Percentiles rank a stretch among this genome's conserved stretches.
Evolutionary conservation across 2,888 invertebrate genomes (phyloP).

Genomic region (Teinopalpus imperialis): DNA sequence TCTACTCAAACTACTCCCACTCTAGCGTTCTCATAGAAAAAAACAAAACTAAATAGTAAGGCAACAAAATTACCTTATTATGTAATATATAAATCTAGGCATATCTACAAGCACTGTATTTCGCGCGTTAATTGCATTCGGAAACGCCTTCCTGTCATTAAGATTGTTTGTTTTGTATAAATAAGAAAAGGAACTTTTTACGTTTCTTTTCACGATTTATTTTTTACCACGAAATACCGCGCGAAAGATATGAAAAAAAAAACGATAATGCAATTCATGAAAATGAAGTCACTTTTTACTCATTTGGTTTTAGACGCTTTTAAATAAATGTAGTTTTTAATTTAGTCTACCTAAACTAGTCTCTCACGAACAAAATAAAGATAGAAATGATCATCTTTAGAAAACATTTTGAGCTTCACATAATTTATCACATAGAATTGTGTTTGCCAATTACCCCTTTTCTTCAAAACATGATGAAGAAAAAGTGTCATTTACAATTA

Average conservation of each 20-base stretch:
- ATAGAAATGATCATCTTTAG: conserved; percentile 18
- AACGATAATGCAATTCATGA: background rate
- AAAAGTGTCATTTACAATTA: background rate
- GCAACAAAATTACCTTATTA: conserved; percentile 16
- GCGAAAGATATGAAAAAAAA: background rate
- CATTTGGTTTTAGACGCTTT: conserved; percentile 17
- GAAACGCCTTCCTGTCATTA: background rate
- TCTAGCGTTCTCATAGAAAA: conserved; percentile 24
- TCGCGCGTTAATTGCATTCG: background rate
- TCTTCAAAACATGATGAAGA: background rate
- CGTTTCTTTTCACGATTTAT: background rate
- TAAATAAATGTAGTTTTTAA: conserved; percentile 15
- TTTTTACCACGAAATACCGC: background rate
- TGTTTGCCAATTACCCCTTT: conserved; percentile 16
- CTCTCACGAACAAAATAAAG: conserved; percentile 15
- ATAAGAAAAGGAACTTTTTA: background rate
- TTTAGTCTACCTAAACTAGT: conserved; percentile 25
- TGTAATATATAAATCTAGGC: conserved; percentile 15
- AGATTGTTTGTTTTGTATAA: no score
- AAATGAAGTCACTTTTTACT: background rate
- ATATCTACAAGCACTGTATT: conserved; percentile 15
- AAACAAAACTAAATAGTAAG: conserved; percentile 7
- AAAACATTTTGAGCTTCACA: conserved; percentile 24
- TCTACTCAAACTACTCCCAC: conserved; percentile 15
- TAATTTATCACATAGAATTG: conserved; percentile 20